Evolutionary conservation across 2,797 vertebrate species (phyloP).

Genomic region (Lepus townsendii): DNA sequence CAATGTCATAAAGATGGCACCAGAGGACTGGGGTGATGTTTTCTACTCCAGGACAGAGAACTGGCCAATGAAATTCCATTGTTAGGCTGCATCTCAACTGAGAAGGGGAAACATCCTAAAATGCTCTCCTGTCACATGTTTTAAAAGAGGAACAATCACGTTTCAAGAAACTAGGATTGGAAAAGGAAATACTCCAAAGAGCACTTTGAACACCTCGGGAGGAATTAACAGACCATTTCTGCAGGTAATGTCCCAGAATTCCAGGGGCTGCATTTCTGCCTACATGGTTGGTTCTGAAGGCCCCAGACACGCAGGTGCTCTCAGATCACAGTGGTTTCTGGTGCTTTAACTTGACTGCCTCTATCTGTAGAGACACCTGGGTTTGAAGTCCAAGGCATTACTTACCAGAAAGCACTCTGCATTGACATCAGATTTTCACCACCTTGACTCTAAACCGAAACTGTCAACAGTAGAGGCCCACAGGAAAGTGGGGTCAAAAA

Average conservation of each 20-base stretch:
- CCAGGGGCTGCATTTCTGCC: background rate
- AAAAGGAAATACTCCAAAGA: conserved; percentile 18
- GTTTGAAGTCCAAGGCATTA: background rate
- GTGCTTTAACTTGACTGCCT: background rate
- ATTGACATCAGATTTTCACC: background rate
- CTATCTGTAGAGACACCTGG: background rate
- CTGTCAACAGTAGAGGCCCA: background rate
- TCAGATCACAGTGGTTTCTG: background rate
- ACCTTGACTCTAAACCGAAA: background rate
- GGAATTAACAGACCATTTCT: background rate
- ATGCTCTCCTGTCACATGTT: background rate
- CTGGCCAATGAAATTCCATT: background rate
- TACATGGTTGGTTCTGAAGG: background rate
- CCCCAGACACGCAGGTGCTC: background rate
- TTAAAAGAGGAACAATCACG: background rate
- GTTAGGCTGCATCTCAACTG: background rate
- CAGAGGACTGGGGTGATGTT: background rate
- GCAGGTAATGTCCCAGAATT: background rate
- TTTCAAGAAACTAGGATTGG: background rate
- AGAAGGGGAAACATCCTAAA: background rate
- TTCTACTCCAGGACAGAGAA: conserved; percentile 15
- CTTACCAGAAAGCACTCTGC: background rate
- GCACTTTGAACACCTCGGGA: background rate
- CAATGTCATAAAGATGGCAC: background rate
- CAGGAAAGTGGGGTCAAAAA: background rate